Base-by-base conservation (phyloP, 2,888 invertebrate species). In the Cecidostiba fungosa region DNA sequence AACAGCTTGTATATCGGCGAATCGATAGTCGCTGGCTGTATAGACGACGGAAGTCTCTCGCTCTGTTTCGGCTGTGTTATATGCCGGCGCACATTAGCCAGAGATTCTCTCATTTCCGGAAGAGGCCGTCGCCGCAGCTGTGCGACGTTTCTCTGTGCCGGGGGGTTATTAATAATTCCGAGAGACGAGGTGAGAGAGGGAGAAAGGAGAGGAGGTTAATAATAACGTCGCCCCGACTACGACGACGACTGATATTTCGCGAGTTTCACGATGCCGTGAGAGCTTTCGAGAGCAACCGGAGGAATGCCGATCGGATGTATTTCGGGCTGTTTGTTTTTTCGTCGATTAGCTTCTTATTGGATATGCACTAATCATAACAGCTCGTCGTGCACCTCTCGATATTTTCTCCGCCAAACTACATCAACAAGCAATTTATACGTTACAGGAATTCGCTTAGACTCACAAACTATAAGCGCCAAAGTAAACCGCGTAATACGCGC, bases 101-200 rank as follows among this genome's bases (percentile, higher is more conserved):
- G 74, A 39, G 62, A 72, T 19, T 82, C 50, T 77, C 76, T 76
- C 23, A 39, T 82, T 82, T 76, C 76, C 76, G 82, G 76, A 82
- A 69, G 77, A 70, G 70, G n/a, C 29, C 32, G 50, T 14, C 74
- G 29, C n/a, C 14, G 66, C 84, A 79, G 76, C 84, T 66, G 62
- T 36, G 77, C 73, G 29, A 8, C 36, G n/a, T 39, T 59, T 29
- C 59, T 76, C n/a, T 14, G 29, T 1, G 3, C 66, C 12, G 19
- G 43, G 47, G 77, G 32, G 78, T 73, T 85, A 85, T 82, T 85
- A 85, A 82, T 85, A 85, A 78, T 80, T 36, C 5, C 78, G 54
- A 19, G 77, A 82, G 73, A 73, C 77, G 80, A 81, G 69, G 59
- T 69, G 74, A 81, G 59, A 66, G 69, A 29, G 59, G 6, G 70